Evolutionary conservation across 2,888 invertebrate species (phyloP), one percentile per base, ranked within the genome.

Genomic region (Cephonodes hylas): DNA sequence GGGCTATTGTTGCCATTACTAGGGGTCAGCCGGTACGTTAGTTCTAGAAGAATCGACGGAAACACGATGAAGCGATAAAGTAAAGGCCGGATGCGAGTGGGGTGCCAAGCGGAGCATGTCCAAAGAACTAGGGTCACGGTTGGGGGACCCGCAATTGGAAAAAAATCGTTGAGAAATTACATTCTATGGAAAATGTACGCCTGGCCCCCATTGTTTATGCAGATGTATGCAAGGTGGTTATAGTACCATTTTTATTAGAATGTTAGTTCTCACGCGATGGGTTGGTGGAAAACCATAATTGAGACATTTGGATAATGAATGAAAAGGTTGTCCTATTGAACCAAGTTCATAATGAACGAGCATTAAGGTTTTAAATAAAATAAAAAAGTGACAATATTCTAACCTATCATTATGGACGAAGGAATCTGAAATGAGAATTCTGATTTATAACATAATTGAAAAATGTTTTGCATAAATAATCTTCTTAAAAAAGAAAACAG

Each of bases 51-150:
- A 88, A 87, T 85, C 74, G 84, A 69, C 86, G 89, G 88, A 89
- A 86, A 79, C 73, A 67, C 69, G 71, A 69, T 70, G 69, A 71
- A 72, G 69, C 77, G 79, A 80, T 83, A 79, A 79, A 75, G 66
- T 70, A 70, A 74, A 81, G 76, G 71, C 70, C 80, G 79, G 80
- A 79, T 75, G 74, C 72, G 65, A 66, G 67, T 70, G 80, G 90
- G 91, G 91, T 89, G 91, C 73, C 64, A 76, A 87, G 71, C 87
- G 81, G 80, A 86, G 84, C 90, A 76, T 85, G 76, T 72, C 86
- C 75, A 70, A 74, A 79, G 60, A 48, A 13, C 46, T 38, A 64
- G 70, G 67, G 62, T 42, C 62, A 68, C 67, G 59, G 58, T 18
- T 53, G 53, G 53, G 10, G 31, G 53, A 53, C 46, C n/a, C n/a